A percentile compares a stretch with the other conserved stretches of the same genome.
These are phyloP conservation scores for Scaptomyza reducta DNA, from an alignment of 2,888 invertebrate genomes.

Conservation along the genomic window DNA sequence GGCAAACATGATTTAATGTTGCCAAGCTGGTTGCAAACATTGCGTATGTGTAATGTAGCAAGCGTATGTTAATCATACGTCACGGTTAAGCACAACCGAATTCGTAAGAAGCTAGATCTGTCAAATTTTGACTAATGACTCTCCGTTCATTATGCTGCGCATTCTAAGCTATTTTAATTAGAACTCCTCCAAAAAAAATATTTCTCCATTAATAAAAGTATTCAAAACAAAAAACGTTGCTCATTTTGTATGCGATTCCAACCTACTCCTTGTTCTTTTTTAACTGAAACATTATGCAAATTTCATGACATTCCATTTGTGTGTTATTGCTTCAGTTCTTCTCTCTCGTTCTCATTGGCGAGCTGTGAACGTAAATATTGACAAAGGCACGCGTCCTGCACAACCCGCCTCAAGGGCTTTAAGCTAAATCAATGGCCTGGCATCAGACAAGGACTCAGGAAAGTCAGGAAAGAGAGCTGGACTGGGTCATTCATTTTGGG, in stretches of 20 bases:
- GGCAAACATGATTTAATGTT: slow-evolving; percentile 63
- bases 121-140: slow-evolving; percentile 36
- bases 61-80: slow-evolving; percentile 69
- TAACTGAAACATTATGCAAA: slow-evolving; percentile 59
- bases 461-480: background rate
- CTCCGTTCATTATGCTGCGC: slow-evolving; percentile 41
- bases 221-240: slow-evolving; percentile 10
- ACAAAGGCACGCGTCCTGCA: slow-evolving; percentile 43
- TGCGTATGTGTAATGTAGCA: slow-evolving; percentile 59
- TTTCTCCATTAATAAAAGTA: slow-evolving; percentile 23
- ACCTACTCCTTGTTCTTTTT: too few species aligned
- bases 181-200: slow-evolving; percentile 35
- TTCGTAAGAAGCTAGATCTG: slow-evolving; percentile 38
- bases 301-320: slow-evolving; percentile 47
- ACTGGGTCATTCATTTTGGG: slow-evolving; percentile 28
- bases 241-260: slow-evolving; percentile 44
- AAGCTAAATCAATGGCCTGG: slow-evolving; percentile 19
- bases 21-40: slow-evolving; percentile 4
- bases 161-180: slow-evolving; percentile 58
- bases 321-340: slow-evolving; percentile 3
- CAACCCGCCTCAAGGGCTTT: background rate
- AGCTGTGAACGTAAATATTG: slow-evolving; percentile 53
- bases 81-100: slow-evolving; percentile 42
- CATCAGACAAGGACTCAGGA: background rate
- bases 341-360: background rate